phyloP scores from a whole-genome alignment of 2,113 vertebrate genomes.

The Uropsilus gracilis region DNA sequence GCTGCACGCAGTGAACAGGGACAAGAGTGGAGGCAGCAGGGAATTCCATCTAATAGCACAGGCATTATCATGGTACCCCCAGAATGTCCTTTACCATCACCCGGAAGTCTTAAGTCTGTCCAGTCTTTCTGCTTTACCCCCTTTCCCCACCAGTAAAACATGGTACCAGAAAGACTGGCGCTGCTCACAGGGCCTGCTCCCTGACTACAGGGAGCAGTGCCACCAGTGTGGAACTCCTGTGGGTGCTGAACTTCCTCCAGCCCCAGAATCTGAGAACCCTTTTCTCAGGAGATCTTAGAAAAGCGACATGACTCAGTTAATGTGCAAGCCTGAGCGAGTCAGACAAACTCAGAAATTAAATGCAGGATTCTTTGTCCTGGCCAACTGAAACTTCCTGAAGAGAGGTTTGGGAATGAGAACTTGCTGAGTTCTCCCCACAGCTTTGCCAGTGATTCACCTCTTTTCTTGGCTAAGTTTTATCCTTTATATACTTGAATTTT shows the following conservation, averaged over 20 bases:
- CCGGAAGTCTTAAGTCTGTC: background rate
- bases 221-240: background rate
- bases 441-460: background rate
- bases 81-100: too few relatives aligned
- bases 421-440: background rate
- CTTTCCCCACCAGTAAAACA: background rate
- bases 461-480: background rate
- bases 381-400: background rate
- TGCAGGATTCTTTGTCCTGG: background rate
- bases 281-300: conserved; percentile 14
- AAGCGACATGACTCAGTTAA: background rate
- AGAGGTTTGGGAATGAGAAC: background rate
- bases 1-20: background rate
- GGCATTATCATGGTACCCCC: background rate
- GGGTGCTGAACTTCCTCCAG: background rate
- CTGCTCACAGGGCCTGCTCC: background rate
- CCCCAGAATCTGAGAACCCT: background rate
- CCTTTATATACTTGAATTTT: background rate
- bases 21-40: background rate
- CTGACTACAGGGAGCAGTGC: background rate
- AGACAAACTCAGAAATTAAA: background rate
- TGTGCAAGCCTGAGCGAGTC: background rate
- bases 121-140: background rate
- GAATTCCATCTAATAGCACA: background rate
- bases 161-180: background rate